phyloP scores from a whole-genome alignment of 2,113 vertebrate species.

The Xenotilapia caudafasciata region DNA sequence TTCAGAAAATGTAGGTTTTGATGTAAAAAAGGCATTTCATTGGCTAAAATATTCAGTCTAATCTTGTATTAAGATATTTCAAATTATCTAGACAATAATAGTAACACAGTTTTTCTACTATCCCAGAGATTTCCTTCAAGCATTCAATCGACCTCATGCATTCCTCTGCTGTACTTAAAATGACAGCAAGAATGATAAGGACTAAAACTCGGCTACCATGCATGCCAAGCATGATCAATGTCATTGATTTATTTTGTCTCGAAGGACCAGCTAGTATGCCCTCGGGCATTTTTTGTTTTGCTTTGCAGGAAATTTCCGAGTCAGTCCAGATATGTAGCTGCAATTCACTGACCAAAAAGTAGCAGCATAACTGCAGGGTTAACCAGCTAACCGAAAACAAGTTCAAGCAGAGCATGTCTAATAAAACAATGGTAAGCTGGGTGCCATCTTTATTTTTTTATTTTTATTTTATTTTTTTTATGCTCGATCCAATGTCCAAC shows the following conservation, averaged over 20 bases:
- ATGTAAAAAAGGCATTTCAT: background rate
- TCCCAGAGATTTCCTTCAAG: background rate
- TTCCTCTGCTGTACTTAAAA: background rate
- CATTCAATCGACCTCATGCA: background rate
- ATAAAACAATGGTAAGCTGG: background rate
- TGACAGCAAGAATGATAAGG: background rate
- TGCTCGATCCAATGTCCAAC: background rate
- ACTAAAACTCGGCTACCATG: background rate
- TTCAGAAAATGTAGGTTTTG: background rate
- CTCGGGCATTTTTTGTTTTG: background rate
- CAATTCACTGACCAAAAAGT: background rate
- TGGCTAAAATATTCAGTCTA: background rate
- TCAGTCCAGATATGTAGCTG: background rate
- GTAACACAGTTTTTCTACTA: background rate
- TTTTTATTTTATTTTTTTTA: background rate
- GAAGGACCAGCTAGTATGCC: background rate
- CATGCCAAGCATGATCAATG: background rate
- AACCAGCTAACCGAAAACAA: background rate
- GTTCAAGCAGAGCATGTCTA: background rate
- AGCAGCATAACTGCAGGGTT: background rate
- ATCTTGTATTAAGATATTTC: background rate
- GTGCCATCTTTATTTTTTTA: background rate
- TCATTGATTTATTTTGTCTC: background rate
- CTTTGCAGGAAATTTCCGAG: background rate
- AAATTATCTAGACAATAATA: background rate